Conservation (phyloP, 2,113 vertebrate species). For the Pithys albifrons region DNA sequence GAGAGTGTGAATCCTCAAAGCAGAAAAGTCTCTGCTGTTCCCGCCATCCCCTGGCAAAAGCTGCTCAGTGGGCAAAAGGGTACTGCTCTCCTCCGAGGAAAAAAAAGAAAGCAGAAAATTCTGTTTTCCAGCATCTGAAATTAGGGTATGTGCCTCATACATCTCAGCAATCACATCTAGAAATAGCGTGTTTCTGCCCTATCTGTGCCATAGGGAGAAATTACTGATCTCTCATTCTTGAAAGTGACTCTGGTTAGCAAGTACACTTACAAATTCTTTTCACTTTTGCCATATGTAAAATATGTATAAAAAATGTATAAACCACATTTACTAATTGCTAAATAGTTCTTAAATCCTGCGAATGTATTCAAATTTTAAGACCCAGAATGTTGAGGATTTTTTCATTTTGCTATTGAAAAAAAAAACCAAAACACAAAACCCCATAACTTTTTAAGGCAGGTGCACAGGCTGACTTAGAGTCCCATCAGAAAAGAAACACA, state of each 20-base stretch:
- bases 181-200: neutral
- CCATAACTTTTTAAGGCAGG: neutral
- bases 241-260: neutral
- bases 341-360: neutral
- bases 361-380: neutral
- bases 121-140: neutral
- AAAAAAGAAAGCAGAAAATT: neutral
- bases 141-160: neutral
- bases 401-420: neutral
- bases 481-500: neutral
- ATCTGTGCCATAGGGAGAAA: neutral
- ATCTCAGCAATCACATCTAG: neutral
- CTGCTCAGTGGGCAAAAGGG: accelerated
- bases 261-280: neutral
- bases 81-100: neutral
- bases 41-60: neutral
- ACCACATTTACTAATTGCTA: neutral
- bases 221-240: neutral
- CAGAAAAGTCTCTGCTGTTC: neutral
- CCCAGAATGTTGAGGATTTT: accelerated
- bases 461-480: neutral
- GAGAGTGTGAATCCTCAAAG: neutral
- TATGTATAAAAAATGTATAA: neutral
- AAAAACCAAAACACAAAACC: neutral
- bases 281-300: neutral